phyloP scores from a whole-genome alignment of 2,888 invertebrate genomes.

The Melieria picta region DNA sequence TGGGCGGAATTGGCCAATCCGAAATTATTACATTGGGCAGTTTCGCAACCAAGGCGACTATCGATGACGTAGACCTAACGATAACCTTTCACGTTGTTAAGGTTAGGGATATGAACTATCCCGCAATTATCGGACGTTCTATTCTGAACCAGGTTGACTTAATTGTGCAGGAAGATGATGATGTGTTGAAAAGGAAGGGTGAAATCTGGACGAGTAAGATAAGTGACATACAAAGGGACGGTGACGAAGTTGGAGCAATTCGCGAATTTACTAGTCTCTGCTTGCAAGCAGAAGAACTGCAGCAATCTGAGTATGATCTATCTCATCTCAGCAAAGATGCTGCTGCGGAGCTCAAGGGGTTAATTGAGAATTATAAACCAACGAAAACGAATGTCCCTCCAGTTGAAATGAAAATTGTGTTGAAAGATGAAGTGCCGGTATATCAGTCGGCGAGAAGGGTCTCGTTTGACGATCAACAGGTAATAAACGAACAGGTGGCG shows the following conservation, averaged over 20 bases:
- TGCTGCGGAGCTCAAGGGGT: not conserved
- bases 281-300: not conserved
- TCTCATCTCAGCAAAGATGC: not conserved
- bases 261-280: not conserved
- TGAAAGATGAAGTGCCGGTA: constrained; percentile 25
- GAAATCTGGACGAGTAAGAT: too few relatives aligned
- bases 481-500: constrained; percentile 48
- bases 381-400: not conserved
- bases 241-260: not conserved
- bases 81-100: constrained; percentile 6
- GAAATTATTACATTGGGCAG: not conserved
- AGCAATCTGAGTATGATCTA: not conserved
- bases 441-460: constrained; percentile 18
- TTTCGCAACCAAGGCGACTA: not conserved
- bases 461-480: constrained; percentile 8
- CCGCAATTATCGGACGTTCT: not conserved
- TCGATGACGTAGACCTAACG: not conserved
- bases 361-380: constrained; percentile 20
- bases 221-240: not conserved
- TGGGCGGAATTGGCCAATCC: not conserved
- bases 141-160: constrained; percentile 14
- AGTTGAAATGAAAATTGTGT: constrained; percentile 32
- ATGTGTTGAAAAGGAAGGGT: not conserved
- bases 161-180: constrained; percentile 5
- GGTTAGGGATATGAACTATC: constrained; percentile 8